Conservation (phyloP, 2,888 invertebrate genomes). For the Selenia dentaria region DNA sequence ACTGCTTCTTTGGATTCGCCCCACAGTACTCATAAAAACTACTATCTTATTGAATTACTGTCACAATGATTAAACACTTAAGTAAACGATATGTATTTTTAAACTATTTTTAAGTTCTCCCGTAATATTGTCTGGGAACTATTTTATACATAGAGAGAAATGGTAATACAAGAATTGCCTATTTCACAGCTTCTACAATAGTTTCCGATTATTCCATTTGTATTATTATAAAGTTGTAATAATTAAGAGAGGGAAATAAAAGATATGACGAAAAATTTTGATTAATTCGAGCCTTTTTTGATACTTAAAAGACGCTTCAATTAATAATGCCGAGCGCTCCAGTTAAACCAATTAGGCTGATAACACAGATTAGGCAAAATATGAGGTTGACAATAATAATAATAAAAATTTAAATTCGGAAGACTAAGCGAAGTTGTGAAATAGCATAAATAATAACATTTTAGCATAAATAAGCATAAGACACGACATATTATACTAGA, state of each 20-base stretch:
- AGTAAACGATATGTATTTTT: constrained; percentile 79
- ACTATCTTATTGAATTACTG: constrained; percentile 71
- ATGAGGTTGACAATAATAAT: too few species aligned
- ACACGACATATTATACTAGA: constrained; percentile 72
- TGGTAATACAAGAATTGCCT: constrained; percentile 17
- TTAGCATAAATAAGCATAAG: constrained; percentile 51
- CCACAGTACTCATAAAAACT: constrained; percentile 45
- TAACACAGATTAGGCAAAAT: too few species aligned
- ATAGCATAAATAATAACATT: constrained; percentile 4
- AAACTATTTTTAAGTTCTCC: constrained; percentile 51
- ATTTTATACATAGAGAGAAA: constrained; percentile 27
- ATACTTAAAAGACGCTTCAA: too few species aligned
- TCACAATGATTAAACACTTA: constrained; percentile 63
- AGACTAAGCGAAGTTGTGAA: constrained; percentile 21
- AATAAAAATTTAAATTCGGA: too few species aligned
- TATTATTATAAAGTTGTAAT: too few species aligned
- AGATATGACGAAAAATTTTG: too few species aligned
- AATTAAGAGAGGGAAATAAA: too few species aligned
- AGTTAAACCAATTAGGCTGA: too few species aligned
- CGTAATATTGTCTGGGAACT: constrained; percentile 45
- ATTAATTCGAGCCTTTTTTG: too few species aligned
- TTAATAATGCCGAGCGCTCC: too few species aligned
- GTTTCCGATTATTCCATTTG: too few species aligned
- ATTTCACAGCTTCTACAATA: constrained; percentile 21
- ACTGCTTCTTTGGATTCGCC: constrained; percentile 75